A percentile compares a stretch with the other conserved stretches of the same genome.
Conservation (phyloP, 2,113 vertebrate species). For the Leucopsar rothschildi region DNA sequence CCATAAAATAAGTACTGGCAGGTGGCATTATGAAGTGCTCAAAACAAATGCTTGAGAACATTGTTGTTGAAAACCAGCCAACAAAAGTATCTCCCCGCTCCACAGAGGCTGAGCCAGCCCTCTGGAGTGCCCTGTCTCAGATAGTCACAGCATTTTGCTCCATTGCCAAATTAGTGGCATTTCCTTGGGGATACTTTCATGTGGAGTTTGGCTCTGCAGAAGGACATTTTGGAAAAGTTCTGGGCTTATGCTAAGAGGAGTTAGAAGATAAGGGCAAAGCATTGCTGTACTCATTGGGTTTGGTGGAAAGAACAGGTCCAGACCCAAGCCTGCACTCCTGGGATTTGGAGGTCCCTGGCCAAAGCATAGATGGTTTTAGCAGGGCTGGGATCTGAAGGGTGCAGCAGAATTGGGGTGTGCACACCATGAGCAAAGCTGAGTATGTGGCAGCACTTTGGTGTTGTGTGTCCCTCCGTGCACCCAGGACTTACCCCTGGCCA, state of each 20-base stretch:
- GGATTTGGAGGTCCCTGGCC: neutral
- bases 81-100: neutral
- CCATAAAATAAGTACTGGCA: constrained; percentile 11
- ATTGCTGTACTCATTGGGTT: rapidly evolving
- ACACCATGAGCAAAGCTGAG: neutral
- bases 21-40: constrained; percentile 54
- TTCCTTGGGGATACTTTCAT: neutral
- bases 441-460: rapidly evolving
- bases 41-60: constrained; percentile 61
- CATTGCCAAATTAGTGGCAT: neutral
- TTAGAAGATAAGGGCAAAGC: neutral
- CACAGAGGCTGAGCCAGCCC: neutral
- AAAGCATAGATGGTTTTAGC: neutral
- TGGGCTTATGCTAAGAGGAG: neutral
- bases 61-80: constrained; percentile 50
- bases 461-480: rapidly evolving
- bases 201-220: neutral
- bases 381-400: neutral
- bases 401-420: neutral
- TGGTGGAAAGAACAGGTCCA: neutral
- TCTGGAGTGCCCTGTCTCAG: neutral
- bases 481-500: constrained; percentile 92
- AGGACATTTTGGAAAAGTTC: neutral
- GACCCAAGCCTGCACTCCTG: neutral
- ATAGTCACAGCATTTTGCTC: neutral